Evolutionary conservation across 2,797 vertebrate species (phyloP).

Genomic region (Mionectes olivaceus): DNA sequence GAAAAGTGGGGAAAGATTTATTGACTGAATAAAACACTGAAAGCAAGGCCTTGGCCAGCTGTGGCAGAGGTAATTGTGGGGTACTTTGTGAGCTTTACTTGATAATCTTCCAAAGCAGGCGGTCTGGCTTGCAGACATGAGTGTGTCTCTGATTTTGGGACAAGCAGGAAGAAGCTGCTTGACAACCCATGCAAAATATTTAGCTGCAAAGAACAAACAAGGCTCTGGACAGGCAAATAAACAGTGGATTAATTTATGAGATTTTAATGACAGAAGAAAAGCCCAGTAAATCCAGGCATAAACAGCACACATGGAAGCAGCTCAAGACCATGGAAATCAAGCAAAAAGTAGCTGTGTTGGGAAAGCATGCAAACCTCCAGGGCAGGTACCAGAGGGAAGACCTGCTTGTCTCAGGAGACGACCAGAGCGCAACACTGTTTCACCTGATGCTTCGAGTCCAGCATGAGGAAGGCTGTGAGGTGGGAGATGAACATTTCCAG

Average conservation of each 20-base stretch:
- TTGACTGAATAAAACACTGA: neutral
- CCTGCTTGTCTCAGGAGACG: neutral
- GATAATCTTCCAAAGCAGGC: constrained; percentile 18
- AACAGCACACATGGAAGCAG: constrained; percentile 24
- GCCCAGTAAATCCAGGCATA: neutral
- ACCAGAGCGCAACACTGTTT: neutral
- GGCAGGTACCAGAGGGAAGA: neutral
- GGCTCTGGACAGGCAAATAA: constrained; percentile 44
- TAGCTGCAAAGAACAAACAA: constrained; percentile 50
- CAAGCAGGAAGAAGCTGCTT: constrained; percentile 44
- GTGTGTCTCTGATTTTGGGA: neutral
- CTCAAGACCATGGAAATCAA: neutral
- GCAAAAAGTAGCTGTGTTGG: neutral
- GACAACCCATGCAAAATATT: constrained; percentile 63
- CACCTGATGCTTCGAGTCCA: neutral
- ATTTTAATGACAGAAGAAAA: constrained; percentile 41
- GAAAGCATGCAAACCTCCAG: accelerated
- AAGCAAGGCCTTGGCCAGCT: neutral
- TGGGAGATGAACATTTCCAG: neutral
- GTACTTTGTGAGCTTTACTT: neutral
- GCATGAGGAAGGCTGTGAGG: neutral
- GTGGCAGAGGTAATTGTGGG: constrained; percentile 9
- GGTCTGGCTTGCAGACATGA: neutral
- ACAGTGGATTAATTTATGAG: constrained; percentile 4
- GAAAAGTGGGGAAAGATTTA: neutral